Percentiles rank a stretch among this genome's conserved stretches.
Conservation (phyloP, 2,113 vertebrate genomes). For the Sminthopsis crassicaudata region DNA sequence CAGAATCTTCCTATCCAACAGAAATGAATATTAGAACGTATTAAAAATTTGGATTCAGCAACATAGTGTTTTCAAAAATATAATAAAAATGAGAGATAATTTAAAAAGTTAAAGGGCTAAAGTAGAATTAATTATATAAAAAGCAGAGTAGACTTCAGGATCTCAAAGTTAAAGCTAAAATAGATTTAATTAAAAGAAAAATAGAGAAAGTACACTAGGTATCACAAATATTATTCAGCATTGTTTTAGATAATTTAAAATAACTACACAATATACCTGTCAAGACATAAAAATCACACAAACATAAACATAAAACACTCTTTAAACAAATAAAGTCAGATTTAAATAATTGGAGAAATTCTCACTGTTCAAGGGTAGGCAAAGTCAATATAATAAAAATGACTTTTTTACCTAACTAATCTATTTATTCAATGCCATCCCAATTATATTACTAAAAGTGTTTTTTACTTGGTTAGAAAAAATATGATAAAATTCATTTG, state of each 20-base stretch:
- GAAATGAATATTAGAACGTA: background rate
- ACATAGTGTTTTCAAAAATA: background rate
- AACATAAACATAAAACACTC: background rate
- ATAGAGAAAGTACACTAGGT: background rate
- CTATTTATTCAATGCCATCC: background rate
- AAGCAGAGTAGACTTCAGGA: background rate
- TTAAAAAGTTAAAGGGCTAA: background rate
- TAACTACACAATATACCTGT: background rate
- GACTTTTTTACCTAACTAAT: background rate
- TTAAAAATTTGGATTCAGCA: background rate
- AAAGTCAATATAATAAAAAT: too few relatives aligned
- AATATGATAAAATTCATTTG: background rate
- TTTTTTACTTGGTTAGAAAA: background rate
- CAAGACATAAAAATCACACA: background rate
- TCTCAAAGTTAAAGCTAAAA: background rate
- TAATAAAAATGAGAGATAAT: background rate
- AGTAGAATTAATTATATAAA: background rate
- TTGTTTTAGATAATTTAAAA: background rate
- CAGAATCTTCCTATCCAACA: background rate
- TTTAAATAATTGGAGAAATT: background rate
- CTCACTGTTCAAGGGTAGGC: background rate
- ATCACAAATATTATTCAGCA: background rate
- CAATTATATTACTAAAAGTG: background rate
- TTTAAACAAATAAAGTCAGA: background rate
- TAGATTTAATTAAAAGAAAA: background rate